These are phyloP conservation scores for Myopa testacea DNA, from an alignment of 2,888 invertebrate genomes.

Conservation along the genomic window DNA sequence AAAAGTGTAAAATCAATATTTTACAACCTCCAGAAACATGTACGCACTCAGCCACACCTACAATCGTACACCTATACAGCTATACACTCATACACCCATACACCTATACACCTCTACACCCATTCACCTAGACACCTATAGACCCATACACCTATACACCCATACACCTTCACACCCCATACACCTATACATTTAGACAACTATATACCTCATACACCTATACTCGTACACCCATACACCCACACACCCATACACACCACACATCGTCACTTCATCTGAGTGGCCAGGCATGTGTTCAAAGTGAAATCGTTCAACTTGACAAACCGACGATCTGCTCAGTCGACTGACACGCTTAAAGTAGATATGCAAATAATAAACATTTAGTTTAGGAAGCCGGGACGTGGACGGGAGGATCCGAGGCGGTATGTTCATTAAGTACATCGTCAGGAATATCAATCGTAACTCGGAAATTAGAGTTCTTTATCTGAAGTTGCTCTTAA, in stretches of 20 bases:
- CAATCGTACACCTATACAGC: neutral
- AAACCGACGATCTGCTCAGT: slow-evolving; percentile 1
- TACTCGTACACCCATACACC: no score
- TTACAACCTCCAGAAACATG: no score
- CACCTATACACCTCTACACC: no score
- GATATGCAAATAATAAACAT: no score
- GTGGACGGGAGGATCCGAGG: neutral
- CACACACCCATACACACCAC: neutral
- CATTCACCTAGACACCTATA: no score
- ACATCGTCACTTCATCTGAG: neutral
- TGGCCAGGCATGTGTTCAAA: neutral
- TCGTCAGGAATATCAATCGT: neutral
- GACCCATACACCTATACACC: neutral
- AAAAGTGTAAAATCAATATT: slow-evolving; percentile 12
- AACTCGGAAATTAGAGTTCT: slow-evolving; percentile 11
- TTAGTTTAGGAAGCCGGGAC: no score
- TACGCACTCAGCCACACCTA: neutral
- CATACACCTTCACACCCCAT: no score
- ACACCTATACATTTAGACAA: no score
- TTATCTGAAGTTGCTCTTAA: slow-evolving; percentile 7
- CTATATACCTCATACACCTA: no score
- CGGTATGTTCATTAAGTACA: neutral
- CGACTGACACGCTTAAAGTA: neutral
- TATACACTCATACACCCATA: no score
- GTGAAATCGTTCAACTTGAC: neutral